These are phyloP conservation scores for Achatina immaculata DNA, from an alignment of 1,140 invertebrate species.

Conservation along the genomic window DNA sequence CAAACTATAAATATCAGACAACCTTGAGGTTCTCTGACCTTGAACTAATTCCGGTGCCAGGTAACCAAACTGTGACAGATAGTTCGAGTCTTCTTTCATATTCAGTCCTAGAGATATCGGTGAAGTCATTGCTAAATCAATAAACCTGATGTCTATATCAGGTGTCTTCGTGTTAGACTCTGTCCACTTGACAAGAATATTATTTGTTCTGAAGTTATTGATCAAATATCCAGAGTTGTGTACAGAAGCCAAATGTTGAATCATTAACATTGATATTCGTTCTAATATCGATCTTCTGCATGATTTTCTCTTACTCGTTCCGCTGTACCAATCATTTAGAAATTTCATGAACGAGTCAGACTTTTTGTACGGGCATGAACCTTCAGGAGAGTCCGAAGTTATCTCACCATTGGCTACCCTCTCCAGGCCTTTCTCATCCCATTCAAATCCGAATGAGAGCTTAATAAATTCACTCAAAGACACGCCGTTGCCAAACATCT, in stretches of 20 bases:
- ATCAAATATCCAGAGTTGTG: background rate
- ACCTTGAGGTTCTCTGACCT: background rate
- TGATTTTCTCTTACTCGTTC: background rate
- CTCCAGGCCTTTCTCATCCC: background rate
- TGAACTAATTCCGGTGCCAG: background rate
- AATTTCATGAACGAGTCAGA: background rate
- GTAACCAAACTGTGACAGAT: background rate
- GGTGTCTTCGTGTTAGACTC: background rate
- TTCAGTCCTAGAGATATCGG: background rate
- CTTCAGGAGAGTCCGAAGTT: background rate
- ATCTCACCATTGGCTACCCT: background rate
- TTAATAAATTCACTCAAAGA: background rate
- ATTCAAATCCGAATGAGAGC: background rate
- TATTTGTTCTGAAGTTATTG: background rate
- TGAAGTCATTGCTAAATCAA: background rate
- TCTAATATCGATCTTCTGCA: background rate
- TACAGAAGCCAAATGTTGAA: background rate
- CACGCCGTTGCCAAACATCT: background rate
- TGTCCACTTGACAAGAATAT: background rate
- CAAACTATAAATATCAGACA: background rate
- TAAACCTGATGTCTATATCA: background rate
- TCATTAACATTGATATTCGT: background rate
- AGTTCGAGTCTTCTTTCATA: background rate
- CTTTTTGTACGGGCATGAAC: background rate
- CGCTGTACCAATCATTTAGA: background rate